Conservation (phyloP, 2,797 vertebrate genomes). For the Crenuchus spilurus region DNA sequence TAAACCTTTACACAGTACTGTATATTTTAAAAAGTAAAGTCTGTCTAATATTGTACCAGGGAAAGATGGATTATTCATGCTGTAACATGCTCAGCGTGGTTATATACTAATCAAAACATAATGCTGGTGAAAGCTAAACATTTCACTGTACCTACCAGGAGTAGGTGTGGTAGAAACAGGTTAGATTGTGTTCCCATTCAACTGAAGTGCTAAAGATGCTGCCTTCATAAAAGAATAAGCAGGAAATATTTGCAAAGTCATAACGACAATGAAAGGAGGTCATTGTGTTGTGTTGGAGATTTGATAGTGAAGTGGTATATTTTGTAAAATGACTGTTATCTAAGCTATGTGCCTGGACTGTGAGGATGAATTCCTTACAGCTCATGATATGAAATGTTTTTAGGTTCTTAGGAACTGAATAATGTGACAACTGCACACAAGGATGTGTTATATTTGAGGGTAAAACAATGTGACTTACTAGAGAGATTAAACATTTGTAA, state of each 20-base stretch:
- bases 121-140: too few relatives aligned
- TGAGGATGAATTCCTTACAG: constrained; percentile 59
- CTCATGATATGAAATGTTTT: constrained; percentile 70
- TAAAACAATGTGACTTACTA: constrained; percentile 13
- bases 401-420: constrained; percentile 67
- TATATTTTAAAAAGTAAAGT: too few relatives aligned
- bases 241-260: constrained; percentile 43
- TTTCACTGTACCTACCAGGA: constrained; percentile 66
- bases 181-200: constrained; percentile 18
- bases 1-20: too few relatives aligned
- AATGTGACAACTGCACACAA: constrained; percentile 39
- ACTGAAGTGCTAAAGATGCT: constrained; percentile 39
- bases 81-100: too few relatives aligned
- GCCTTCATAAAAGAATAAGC: constrained; percentile 24
- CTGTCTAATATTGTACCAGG: too few relatives aligned
- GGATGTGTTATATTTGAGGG: constrained; percentile 1
- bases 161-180: constrained; percentile 53
- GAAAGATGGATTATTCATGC: too few relatives aligned
- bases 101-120: too few relatives aligned
- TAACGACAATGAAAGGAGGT: constrained; percentile 51
- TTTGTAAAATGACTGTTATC: constrained; percentile 64
- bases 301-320: constrained; percentile 57
- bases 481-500: constrained; percentile 24
- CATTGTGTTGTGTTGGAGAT: neutral
- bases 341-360: constrained; percentile 69